Evolutionary conservation across 1,140 invertebrate species (phyloP), one percentile per base, ranked within the genome.

Genomic region (Drosophila baimaii): DNA sequence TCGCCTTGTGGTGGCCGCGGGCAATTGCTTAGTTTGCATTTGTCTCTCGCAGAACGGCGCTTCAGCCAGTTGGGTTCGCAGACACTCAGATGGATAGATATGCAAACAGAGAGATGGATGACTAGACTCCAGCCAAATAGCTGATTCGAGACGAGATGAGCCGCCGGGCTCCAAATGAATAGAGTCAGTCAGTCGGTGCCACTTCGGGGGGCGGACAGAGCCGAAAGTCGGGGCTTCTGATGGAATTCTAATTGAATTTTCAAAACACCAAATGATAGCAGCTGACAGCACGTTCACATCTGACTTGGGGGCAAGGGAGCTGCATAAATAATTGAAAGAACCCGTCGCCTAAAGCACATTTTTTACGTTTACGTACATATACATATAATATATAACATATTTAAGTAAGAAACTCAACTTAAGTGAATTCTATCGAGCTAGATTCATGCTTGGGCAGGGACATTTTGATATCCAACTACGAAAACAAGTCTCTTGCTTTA

Each of bases 11-110:
- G 27, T 33, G 46, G 33, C 56, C 47, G 56, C 46, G n/a, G 31
- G 41, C 76, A 59, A 63, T 61, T 71, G 58, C 66, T 57, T 64
- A 44, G 70, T 77, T 77, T 78, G 59, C 77, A 65, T 75, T 43
- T 61, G 31, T 49, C 44, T 49, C 15, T 25, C 33, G 31, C 8
- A 23, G 39, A 47, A 49, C n/a, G 19, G 56, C 27, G 27, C 56
- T 49, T 52, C 58, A 61, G 29, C 21, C 7, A 61, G 58, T 35
- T 61, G 27, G 21, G 47, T 19, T 31, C 7, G 13, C 43, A 33
- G 29, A 35, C 29, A 35, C 29, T 13, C 15, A 35, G n/a, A 52
- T 61, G n/a, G 12, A 52, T 51, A 25, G 44, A 61, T 51, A 51
- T 6, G 44, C 57, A 17, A 19, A 52, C 29, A 49, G 29, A 23